Base-by-base conservation (phyloP, 2,113 vertebrate genomes). In the Catharus fuscescens region DNA sequence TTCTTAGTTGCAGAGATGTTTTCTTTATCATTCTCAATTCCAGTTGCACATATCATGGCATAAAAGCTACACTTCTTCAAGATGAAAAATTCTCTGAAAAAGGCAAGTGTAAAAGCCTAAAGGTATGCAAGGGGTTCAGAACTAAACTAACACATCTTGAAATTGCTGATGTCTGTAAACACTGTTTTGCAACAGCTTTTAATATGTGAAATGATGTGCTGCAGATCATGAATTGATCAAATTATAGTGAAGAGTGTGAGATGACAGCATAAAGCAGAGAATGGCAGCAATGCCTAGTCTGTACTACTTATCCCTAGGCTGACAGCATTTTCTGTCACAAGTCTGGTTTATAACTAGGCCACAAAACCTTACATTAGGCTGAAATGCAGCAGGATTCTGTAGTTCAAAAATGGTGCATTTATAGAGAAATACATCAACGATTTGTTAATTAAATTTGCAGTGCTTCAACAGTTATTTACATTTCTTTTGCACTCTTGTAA, bases 101-200 rank as follows among this genome's bases (percentile, higher is more conserved):
- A 96, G 86, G 59, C 86, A 79, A 89, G 48, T 54, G 34, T 85
- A 88, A 91, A 90, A 84, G 90, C 60, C 18, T 86, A 90, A 76
- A 96, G 79, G 89, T 86, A 79, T 44, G 65, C 32, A 79, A 28
- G 34, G 60, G 82, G 83, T 76, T 87, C 50, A 91, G 73, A 92
- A 47, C 52, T 74, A 59, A 86, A 60, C 90, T 40, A 83, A 84
- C 66, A 69, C 8, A 77, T 87, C 69, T 80, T 95, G 92, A 94
- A 92, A 80, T 29, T 81, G 86, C 78, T 80, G 87, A 65, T 70
- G 76, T 95, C 93, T 95, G 65, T 95, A 94, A 97, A 91, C 52
- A 80, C 52, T 77, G 61, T 53, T 97, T 87, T 81, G 53, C 59
- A 69, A 74, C 73, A 73, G 73, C 74, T 93, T 90, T 95, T 94